Evolutionary conservation across 2,113 vertebrate genomes (phyloP).

Genomic region (Phylloscopus whistleri): DNA sequence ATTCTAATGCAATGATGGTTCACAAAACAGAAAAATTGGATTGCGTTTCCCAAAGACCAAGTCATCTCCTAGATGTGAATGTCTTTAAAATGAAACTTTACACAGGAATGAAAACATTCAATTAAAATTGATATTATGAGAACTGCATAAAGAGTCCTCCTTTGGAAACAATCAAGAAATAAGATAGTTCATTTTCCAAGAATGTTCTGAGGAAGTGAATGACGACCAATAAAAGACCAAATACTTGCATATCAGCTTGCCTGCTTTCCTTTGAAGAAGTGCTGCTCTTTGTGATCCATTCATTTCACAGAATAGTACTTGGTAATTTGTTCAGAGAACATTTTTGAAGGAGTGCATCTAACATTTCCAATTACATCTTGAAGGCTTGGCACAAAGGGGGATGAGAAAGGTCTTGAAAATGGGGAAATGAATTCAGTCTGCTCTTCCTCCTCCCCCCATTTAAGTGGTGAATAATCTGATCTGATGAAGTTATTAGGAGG

Average conservation of each 20-base stretch:
- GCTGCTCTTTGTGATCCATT: background rate
- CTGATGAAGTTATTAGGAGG: background rate
- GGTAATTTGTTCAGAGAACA: slow-evolving; percentile 25
- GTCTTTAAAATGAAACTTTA: background rate
- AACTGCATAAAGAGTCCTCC: background rate
- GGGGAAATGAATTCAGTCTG: background rate
- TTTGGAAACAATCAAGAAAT: background rate
- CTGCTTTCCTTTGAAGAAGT: background rate
- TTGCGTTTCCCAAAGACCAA: background rate
- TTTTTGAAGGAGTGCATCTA: background rate
- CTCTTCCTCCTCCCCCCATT: background rate
- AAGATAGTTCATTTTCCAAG: background rate
- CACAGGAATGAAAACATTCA: background rate
- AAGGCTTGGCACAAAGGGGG: background rate
- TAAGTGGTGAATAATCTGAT: background rate
- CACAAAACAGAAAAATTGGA: background rate
- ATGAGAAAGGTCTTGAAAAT: slow-evolving; percentile 24
- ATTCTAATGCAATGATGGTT: background rate
- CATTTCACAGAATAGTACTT: background rate
- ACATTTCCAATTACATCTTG: slow-evolving; percentile 22
- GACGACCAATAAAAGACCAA: background rate
- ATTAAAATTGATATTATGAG: background rate
- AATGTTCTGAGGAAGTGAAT: background rate
- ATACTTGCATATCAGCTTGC: background rate
- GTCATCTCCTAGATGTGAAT: background rate